phyloP scores from a whole-genome alignment of 2,797 vertebrate genomes.

The Tolypeutes matacus region DNA sequence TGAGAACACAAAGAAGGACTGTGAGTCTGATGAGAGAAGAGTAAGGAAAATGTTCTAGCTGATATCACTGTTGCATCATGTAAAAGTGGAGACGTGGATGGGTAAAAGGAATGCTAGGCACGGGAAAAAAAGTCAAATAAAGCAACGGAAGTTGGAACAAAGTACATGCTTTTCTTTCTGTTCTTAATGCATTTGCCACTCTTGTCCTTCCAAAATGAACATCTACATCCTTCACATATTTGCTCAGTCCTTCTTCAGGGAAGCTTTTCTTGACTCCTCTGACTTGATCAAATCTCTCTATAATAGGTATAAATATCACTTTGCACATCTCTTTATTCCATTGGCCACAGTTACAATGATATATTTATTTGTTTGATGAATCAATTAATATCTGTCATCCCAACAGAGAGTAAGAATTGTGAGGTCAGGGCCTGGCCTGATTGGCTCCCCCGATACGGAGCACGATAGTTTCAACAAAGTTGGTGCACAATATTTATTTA shows the following conservation, averaged over 20 bases:
- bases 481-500: neutral
- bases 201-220: neutral
- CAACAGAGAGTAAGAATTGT: neutral
- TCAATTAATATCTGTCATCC: neutral
- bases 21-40: neutral
- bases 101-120: neutral
- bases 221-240: neutral
- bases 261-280: neutral
- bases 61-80: neutral
- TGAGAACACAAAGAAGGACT: neutral
- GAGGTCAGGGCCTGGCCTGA: neutral
- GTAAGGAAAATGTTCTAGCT: neutral
- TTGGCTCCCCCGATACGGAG: neutral
- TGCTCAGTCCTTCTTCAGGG: neutral
- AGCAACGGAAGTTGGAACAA: neutral
- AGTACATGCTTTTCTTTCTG: neutral
- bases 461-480: neutral
- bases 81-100: neutral
- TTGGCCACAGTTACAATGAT: neutral
- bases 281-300: neutral
- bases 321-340: neutral
- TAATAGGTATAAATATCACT: neutral
- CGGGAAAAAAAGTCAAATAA: neutral
- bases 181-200: neutral
- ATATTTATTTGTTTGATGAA: neutral